phyloP scores from a whole-genome alignment of 2,888 invertebrate genomes.

The Drosophila lutescens region DNA sequence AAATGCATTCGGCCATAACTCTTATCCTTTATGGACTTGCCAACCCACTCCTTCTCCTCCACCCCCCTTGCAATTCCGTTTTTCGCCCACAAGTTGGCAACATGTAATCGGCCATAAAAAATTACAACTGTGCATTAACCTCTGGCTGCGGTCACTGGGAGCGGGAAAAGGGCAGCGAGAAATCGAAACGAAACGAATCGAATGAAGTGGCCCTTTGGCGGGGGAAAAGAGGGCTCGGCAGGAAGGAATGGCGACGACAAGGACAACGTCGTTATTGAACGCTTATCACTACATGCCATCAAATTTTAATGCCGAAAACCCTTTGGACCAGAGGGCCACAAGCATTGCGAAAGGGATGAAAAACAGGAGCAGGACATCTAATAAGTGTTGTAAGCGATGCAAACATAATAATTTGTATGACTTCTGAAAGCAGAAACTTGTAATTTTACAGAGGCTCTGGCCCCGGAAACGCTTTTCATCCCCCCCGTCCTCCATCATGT shows the following conservation, averaged over 20 bases:
- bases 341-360: conserved; percentile 6
- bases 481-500: background rate
- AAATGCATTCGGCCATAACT: conserved; percentile 77
- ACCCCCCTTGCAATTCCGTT: conserved; percentile 6
- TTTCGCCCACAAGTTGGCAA: conserved; percentile 65
- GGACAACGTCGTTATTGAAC: conserved; percentile 64
- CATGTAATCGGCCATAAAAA: conserved; percentile 79
- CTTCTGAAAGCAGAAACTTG: conserved; percentile 81
- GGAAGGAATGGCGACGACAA: conserved; percentile 45
- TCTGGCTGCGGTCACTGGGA: conserved; percentile 58
- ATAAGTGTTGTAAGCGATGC: conserved; percentile 79
- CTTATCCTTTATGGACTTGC: conserved; percentile 74
- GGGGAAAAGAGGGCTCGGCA: background rate
- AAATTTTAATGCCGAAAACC: conserved; percentile 78
- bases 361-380: conserved; percentile 49
- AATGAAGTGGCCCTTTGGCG: conserved; percentile 31
- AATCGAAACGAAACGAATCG: conserved; percentile 43
- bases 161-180: conserved; percentile 14
- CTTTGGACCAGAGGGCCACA: conserved; percentile 54
- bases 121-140: conserved; percentile 79
- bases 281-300: conserved; percentile 79
- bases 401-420: conserved; percentile 79
- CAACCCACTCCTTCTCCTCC: conserved; percentile 1
- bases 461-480: conserved; percentile 23
- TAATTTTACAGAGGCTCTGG: conserved; percentile 72